phyloP scores from a whole-genome alignment of 2,888 invertebrate species.

The Phasia obesa region DNA sequence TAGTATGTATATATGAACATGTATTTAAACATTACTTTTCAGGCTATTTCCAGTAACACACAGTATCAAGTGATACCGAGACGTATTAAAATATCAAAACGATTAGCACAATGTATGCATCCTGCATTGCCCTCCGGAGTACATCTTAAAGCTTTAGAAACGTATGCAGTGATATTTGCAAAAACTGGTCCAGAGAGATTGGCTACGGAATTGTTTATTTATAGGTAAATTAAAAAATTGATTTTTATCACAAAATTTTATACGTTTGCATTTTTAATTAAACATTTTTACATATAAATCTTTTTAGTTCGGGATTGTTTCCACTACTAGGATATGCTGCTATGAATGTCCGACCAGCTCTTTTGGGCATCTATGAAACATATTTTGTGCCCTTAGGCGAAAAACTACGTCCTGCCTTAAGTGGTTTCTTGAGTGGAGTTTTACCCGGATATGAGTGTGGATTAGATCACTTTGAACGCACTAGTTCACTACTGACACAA shows the following conservation, averaged over 20 bases:
- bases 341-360: conserved; percentile 92
- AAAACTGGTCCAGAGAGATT: conserved; percentile 92
- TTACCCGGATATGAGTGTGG: conserved; percentile 94
- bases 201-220: conserved; percentile 92
- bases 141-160: conserved; percentile 94
- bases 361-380: conserved; percentile 92
- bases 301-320: conserved; percentile 87
- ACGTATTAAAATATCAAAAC: conserved; percentile 93
- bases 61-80: conserved; percentile 94
- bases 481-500: conserved; percentile 79
- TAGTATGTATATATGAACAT: not conserved
- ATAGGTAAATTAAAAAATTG: conserved; percentile 84
- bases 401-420: conserved; percentile 87
- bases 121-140: conserved; percentile 95
- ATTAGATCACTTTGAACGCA: conserved; percentile 91
- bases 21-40: conserved; percentile 24
- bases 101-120: conserved; percentile 96
- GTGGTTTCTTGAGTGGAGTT: conserved; percentile 93
- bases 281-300: not conserved
- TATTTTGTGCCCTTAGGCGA: conserved; percentile 93
- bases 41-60: conserved; percentile 90
- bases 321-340: conserved; percentile 94
- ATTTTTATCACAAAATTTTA: too few relatives aligned
- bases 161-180: conserved; percentile 94
- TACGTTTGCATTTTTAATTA: not conserved